Evolutionary conservation across 2,113 vertebrate species (phyloP), one percentile per base, ranked within the genome.

Genomic region (Perca flavescens): DNA sequence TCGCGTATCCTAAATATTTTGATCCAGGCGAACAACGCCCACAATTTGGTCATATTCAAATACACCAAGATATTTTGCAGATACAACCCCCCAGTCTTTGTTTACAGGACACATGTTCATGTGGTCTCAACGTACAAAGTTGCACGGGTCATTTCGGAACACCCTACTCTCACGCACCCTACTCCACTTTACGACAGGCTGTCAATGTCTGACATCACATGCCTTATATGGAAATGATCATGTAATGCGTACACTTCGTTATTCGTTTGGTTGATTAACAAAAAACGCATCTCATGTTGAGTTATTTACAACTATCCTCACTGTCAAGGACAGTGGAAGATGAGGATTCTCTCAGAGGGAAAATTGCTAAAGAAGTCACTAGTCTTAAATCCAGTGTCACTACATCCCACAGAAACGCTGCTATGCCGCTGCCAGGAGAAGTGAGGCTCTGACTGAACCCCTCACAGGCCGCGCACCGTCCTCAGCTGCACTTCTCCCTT

Each of bases 381-480:
- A 4, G 21, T 50, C 2, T 78, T 63, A 13, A 43, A 49, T 57
- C 64, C 6, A 9, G 0, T 77, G 34, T 86, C 50, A 8, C 22
- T 7, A 2, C 62, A 63, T 75, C 47, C 77, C 25, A 43, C 81
- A 95, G 93, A 95, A 86, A 91, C 91, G 92, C 22, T 94, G 92
- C 85, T 95, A 94, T 78, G 92, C 91, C 1, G 86, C 89, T 31
- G 68, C 90, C 77, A 92, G 90, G 74, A 92, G 89, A 75, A 91
- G 69, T 7, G 53, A 71, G 11, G 8, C 86, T 73, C 72, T 95
- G 74, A 90, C 80, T 31, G 91, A 95, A 80, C 86, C 92, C 22
- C 74, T 88, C 1, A 9, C 43, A 6, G 74, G 49, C 53, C 58
- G 31, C 50, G 80, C 86, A 80, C 31, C 73, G 7, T 54, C 83